Evolutionary conservation across 2,113 vertebrate species (phyloP).

Genomic region (Coryphaenoides rupestris): DNA sequence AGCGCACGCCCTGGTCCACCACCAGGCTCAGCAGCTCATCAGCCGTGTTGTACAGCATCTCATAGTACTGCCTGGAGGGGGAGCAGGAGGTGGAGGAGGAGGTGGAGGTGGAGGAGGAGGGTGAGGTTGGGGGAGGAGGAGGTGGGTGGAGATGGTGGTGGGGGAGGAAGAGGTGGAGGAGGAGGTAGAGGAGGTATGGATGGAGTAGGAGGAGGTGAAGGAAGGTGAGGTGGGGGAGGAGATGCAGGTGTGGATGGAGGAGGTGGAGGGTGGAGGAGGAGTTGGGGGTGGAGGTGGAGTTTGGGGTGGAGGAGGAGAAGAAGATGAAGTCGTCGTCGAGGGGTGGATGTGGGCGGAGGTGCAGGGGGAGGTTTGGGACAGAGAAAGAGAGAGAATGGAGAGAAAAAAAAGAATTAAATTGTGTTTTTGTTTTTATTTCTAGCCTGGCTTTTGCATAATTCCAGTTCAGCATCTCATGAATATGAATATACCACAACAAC

Average conservation of each 20-base stretch:
- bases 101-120: neutral
- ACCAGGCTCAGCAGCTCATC: constrained; percentile 96
- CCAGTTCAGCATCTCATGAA: constrained; percentile 20
- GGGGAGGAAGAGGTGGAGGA: too few species aligned
- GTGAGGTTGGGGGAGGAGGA: neutral
- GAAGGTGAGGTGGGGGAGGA: too few species aligned
- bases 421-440: neutral
- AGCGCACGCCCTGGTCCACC: constrained; percentile 97
- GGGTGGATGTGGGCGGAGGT: too few species aligned
- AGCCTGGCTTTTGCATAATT: constrained; percentile 2
- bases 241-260: neutral
- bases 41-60: constrained; percentile 97
- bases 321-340: too few species aligned
- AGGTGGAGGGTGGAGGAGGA: neutral
- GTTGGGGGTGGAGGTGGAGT: too few species aligned
- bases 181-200: too few species aligned
- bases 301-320: too few species aligned
- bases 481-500: neutral
- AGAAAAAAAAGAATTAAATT: neutral
- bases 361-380: too few species aligned
- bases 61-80: constrained; percentile 87
- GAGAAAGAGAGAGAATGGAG: neutral
- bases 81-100: constrained; percentile 20
- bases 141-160: neutral
- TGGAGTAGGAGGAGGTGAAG: neutral